Evolutionary conservation across 1,140 invertebrate genomes (phyloP), one percentile per base, ranked within the genome.

Genomic region (Eumaeus atala): DNA sequence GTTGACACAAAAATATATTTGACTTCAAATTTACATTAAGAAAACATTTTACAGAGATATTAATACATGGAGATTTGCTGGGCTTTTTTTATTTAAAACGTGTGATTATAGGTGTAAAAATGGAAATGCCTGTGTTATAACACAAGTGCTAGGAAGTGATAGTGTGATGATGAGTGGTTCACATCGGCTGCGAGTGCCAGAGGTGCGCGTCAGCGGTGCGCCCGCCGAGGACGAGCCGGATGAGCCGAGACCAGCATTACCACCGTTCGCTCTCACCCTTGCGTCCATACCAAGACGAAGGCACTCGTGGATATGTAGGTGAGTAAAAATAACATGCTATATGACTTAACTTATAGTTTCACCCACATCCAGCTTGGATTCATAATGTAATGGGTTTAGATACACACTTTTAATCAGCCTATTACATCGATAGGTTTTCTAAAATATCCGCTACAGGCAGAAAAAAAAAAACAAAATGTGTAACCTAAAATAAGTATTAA

Each of bases 281-380:
- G 71, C 81, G 2, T 66, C 69, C 1, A 86, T 86, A 69, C 83
- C 83, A 16, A 66, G 83, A 44, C 66, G 83, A 7, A 62, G 83
- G 40, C 83, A 86, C 38, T 86, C 81, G 10, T 86, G 83, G 83
- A 86, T 86, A 66, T 86, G 83, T 58, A 71, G 83, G 83, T 86
- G 64, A 78, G 78, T 37, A n/a, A n/a, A n/a, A n/a, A n/a, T n/a
- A n/a, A 51, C 36, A 21, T 50, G 9, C 2, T 12, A 28, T 28
- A 28, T 2, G 21, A 6, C 21, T 28, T 28, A 6, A n/a, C n/a
- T n/a, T n/a, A n/a, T n/a, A n/a, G n/a, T n/a, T n/a, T n/a, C n/a
- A n/a, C n/a, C n/a, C n/a, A n/a, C n/a, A n/a, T n/a, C n/a, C n/a
- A n/a, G n/a, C n/a, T n/a, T n/a, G n/a, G n/a, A n/a, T n/a, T n/a